Base-by-base conservation (phyloP, 1,140 invertebrate genomes). In the Grapholita molesta region DNA sequence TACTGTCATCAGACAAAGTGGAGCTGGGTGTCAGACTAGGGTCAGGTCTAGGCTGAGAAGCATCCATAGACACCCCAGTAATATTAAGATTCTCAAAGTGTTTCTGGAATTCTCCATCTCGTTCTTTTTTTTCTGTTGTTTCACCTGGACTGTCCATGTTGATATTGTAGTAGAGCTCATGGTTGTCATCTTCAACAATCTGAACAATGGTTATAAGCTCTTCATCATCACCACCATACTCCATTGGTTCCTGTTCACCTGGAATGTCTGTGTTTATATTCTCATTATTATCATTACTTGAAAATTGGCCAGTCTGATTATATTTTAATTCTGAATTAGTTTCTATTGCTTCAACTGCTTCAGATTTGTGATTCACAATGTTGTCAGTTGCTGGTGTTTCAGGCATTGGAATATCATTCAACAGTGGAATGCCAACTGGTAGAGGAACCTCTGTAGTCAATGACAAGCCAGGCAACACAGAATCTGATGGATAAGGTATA, bases 121-220 rank as follows among this genome's bases (percentile, higher is more conserved):
- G 74, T 64, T 73, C 76, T 76, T 79, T 79, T 23, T 67, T 76
- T 48, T 76, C 72, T 65, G 7, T 65, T 38, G 75, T 70, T n/a
- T 82, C 71, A 67, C 80, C 82, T 55, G 86, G 83, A 73, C 87
- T 90, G 23, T 82, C 83, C 52, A 88, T 88, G 67, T 90, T 87
- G 25, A 90, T 88, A 67, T 89, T 83, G 69, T 90, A 90, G 73
- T 90, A 91, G 28, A 88, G 68, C 52, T 90, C 88, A 67, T 83
- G 82, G 67, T 91, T 80, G 68, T 91, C 90, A 80, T 92, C 92
- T 70, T 92, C 90, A 15, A 92, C 84, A 67, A 92, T 92, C 80
- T 92, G 90, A 23, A 91, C 89, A 69, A 92, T 80, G 1, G 92
- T 92, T 21, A 92, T 91, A 28, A 92, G 82, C 75, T 92, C 92